Conservation (phyloP, 2,888 invertebrate genomes). For the Leptinotarsa peninsularis region DNA sequence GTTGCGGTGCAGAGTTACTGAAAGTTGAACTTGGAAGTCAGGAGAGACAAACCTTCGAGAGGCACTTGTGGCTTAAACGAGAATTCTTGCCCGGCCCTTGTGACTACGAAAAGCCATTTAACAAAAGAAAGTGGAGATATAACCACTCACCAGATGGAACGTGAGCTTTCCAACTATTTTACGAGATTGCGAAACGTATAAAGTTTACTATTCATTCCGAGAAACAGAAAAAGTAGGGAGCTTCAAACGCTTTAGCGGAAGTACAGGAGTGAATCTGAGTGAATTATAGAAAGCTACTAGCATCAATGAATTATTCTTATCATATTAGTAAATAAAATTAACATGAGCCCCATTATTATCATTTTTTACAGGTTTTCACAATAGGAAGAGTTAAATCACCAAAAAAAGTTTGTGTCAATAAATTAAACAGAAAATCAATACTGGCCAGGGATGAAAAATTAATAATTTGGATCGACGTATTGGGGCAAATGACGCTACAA, state of each 20-base stretch:
- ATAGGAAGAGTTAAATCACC: too few species aligned
- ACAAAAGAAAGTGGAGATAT: constrained; percentile 13
- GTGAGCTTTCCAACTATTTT: constrained; percentile 12
- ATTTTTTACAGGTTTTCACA: too few species aligned
- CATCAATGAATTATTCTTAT: too few species aligned
- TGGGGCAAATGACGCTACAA: too few species aligned
- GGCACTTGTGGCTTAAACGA: constrained; percentile 33
- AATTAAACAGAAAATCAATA: too few species aligned
- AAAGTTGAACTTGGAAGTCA: constrained; percentile 3
- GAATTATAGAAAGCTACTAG: too few species aligned
- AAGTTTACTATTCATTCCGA: constrained; percentile 2
- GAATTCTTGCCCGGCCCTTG: constrained; percentile 24
- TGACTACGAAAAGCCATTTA: constrained; percentile 18
- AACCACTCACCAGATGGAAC: constrained; percentile 18
- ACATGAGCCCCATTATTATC: too few species aligned
- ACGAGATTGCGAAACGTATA: background rate
- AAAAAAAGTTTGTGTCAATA: too few species aligned
- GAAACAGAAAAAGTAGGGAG: background rate
- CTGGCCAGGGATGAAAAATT: too few species aligned
- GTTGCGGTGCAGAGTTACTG: constrained; percentile 15
- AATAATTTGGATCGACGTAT: too few species aligned
- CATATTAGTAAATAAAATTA: too few species aligned
- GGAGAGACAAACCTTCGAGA: constrained; percentile 25
- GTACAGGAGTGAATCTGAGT: too few species aligned
- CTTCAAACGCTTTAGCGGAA: background rate